These are phyloP conservation scores for Sinopyrophorus schimmeli DNA, from an alignment of 2,888 invertebrate genomes.

Conservation along the genomic window DNA sequence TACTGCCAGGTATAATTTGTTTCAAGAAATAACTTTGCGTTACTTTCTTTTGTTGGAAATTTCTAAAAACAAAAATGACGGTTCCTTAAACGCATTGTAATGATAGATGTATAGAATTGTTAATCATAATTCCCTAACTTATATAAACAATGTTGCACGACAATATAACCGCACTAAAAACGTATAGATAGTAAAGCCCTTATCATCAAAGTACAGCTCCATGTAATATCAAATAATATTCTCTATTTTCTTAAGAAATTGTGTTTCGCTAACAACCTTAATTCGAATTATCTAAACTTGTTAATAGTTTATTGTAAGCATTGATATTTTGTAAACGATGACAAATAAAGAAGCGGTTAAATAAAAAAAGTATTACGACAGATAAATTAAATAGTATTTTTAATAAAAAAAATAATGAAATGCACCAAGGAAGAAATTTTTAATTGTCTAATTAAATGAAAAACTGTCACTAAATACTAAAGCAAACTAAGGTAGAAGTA, in stretches of 20 bases:
- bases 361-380: no score
- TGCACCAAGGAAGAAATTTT: no score
- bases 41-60: no score
- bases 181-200: constrained; percentile 22
- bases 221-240: constrained; percentile 26
- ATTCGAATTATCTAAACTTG: neutral
- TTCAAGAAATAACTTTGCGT: no score
- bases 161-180: constrained; percentile 20
- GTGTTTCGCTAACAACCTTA: neutral
- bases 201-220: constrained; percentile 26
- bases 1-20: neutral
- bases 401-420: no score
- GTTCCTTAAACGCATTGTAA: constrained; percentile 13
- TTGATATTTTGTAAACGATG: no score
- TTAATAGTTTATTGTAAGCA: neutral
- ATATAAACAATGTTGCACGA: constrained; percentile 37
- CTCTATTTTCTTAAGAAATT: constrained; percentile 21
- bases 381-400: no score
- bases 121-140: constrained; percentile 27
- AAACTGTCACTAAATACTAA: no score
- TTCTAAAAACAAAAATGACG: no score
- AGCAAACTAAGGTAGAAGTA: no score
- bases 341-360: no score
- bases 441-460: no score
- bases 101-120: constrained; percentile 4